A percentile compares a stretch with the other conserved stretches of the same genome.
phyloP scores from a whole-genome alignment of 2,113 vertebrate species.

The Trichechus manatus region DNA sequence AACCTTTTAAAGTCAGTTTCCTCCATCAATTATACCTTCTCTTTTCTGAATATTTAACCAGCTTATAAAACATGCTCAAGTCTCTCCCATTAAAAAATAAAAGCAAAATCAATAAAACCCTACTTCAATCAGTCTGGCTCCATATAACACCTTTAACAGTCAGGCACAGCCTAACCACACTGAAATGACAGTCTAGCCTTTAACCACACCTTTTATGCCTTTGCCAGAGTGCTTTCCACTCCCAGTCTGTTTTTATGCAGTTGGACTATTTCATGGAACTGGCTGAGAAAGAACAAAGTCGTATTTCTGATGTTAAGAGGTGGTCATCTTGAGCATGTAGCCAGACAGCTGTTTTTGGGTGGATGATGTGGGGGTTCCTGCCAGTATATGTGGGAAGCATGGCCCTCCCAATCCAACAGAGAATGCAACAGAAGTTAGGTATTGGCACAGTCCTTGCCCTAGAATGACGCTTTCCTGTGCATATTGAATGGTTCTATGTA shows the following conservation, averaged over 20 bases:
- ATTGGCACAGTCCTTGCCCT: not conserved
- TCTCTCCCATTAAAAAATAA: constrained; percentile 41
- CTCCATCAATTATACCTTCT: not conserved
- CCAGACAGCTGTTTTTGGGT: not conserved
- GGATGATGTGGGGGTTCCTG: not conserved
- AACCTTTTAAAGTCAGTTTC: not conserved
- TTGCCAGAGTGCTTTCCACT: constrained; percentile 20
- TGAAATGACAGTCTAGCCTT: not conserved
- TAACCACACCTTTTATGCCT: not conserved
- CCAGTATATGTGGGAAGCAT: not conserved
- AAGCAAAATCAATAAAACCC: constrained; percentile 51
- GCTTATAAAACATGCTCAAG: not conserved
- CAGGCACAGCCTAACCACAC: not conserved
- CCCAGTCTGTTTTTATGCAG: not conserved
- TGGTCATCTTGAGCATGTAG: not conserved
- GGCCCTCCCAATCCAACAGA: not conserved
- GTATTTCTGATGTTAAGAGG: not conserved
- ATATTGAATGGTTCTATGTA: too few relatives aligned
- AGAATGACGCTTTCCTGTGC: not conserved
- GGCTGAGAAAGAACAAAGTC: not conserved
- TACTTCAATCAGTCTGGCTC: not conserved
- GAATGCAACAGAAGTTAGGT: not conserved
- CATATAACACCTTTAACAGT: not conserved
- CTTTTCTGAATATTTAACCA: not conserved
- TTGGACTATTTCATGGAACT: not conserved